Conservation (phyloP, 2,888 invertebrate genomes). For the Microchrysa polita region DNA sequence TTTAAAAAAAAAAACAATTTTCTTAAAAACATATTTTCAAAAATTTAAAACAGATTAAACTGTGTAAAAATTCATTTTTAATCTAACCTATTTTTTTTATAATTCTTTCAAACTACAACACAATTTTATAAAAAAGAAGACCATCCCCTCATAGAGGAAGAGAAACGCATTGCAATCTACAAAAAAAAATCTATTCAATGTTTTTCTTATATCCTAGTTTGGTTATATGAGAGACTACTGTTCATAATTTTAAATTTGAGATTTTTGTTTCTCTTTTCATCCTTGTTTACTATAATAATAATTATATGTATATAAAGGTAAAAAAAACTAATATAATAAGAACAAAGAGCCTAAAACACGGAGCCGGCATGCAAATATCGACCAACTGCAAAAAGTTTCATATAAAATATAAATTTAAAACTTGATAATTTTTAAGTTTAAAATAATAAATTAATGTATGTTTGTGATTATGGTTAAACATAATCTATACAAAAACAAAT, state of each 20-base stretch:
- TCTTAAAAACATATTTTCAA: conserved; percentile 46
- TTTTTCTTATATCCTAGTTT: background rate
- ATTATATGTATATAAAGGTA: conserved; percentile 31
- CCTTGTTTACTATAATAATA: no score
- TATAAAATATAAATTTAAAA: conserved; percentile 40
- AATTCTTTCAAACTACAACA: conserved; percentile 46
- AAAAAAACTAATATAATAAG: no score
- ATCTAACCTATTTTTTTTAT: conserved; percentile 36
- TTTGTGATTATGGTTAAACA: no score
- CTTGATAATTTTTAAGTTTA: background rate
- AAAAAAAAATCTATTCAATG: background rate
- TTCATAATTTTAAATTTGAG: conserved; percentile 48
- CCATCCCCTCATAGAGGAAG: conserved; percentile 46
- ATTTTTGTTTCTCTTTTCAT: conserved; percentile 33
- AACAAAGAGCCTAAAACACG: conserved; percentile 62
- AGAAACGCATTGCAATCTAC: conserved; percentile 40
- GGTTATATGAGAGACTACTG: background rate
- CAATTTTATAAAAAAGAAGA: conserved; percentile 50
- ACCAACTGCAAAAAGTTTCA: conserved; percentile 65
- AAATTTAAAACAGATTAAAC: no score
- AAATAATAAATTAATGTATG: conserved; percentile 23
- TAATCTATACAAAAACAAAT: conserved; percentile 13
- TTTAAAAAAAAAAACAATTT: conserved; percentile 45
- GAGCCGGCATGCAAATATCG: conserved; percentile 67
- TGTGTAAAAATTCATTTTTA: no score